Evolutionary conservation across 30 jellyfish, hydroid and myxozoan species (phyloP), one percentile per base, ranked within the genome.

Genomic region (Nemopilema nomurai): DNA sequence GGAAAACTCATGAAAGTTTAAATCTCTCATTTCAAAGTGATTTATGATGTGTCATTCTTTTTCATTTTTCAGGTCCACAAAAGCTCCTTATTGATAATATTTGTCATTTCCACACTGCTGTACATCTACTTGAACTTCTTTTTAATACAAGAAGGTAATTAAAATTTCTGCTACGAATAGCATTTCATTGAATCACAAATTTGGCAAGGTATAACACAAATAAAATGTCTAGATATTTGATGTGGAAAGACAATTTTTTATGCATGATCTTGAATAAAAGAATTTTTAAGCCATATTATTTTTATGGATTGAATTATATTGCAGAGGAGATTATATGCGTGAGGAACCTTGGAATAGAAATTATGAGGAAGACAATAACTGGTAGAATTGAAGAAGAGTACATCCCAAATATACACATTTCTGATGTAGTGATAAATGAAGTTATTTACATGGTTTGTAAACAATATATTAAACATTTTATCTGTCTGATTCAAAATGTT

Each of bases 391-490:
- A 23, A 21, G 71, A 80, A 71, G 81, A 80, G 41, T 80, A 63
- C 24, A 80, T 80, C 33, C 89, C 89, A 80, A 24, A 41, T 49
- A 31, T 62, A 31, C 18, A 8, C 16, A 49, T 80, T 26, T 80
- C 89, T 64, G 89, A 80, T 66, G 62, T 67, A 21, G 73, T 80
- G 18, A 66, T 80, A 20, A 80, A 80, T 80, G 89, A 80, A 80
- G 89, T 80, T 18, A 18, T 80, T 19, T 26, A 33, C 63, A 22
- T 33, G 49, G 89, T 80, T 62, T 18, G 89, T 32, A 18, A 1
- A 32, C 72, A 63, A 6, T 1, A 4, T 63, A 3, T 19, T 63
- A n/a, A 18, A 4, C 21, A 4, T 63, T 18, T 63, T 63, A 18
- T 63, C 4, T 1, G 18, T 18, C n/a, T n/a, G n/a, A n/a, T n/a